Evolutionary conservation across 2,113 vertebrate genomes (phyloP).

Genomic region (Corynorhinus townsendii): DNA sequence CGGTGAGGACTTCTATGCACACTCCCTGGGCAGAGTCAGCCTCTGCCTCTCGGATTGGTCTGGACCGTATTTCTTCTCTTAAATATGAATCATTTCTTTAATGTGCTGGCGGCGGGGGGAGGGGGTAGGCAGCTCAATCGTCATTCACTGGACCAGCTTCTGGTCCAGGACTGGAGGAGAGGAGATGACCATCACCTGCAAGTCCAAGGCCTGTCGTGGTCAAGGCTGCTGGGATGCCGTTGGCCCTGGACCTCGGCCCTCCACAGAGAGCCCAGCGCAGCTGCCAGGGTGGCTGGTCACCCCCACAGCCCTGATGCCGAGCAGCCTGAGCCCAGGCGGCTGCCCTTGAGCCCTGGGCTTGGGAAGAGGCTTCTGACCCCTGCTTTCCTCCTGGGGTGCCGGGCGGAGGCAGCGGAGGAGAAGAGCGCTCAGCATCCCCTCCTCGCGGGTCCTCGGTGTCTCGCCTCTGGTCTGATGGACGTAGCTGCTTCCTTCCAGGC

Average conservation of each 20-base stretch:
- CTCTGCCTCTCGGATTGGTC: constrained; percentile 58
- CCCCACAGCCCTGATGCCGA: accelerated
- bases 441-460: neutral
- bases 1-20: accelerated
- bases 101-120: neutral
- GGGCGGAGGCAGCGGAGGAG: too few relatives aligned
- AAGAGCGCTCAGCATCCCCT: neutral
- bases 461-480: neutral
- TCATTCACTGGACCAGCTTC: constrained; percentile 64
- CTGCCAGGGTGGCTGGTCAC: neutral
- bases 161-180: constrained; percentile 28
- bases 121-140: constrained; percentile 42
- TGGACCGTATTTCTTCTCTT: constrained; percentile 75
- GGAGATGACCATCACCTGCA: constrained; percentile 14
- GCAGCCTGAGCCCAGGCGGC: neutral
- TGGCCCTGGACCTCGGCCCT: neutral
- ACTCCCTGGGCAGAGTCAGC: neutral
- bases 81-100: constrained; percentile 76
- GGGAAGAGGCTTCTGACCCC: neutral
- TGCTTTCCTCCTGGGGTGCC: neutral
- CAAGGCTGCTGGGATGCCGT: neutral
- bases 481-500: neutral
- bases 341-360: neutral
- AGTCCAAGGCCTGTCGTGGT: constrained; percentile 30
- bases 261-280: accelerated